Evolutionary conservation across 2,113 vertebrate genomes (phyloP).

Genomic region (Clupea harengus): DNA sequence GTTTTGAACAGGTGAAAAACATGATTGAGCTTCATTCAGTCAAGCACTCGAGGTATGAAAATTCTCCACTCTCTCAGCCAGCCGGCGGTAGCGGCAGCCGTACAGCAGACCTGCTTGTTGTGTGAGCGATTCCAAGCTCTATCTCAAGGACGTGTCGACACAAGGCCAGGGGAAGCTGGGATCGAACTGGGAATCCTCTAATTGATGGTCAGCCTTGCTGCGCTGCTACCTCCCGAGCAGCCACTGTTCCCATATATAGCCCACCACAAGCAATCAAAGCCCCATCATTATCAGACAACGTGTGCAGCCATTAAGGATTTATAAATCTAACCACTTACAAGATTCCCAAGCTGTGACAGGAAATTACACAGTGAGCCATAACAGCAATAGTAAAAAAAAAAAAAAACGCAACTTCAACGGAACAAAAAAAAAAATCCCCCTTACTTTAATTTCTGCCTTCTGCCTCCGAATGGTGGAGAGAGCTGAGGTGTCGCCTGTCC

Average conservation of each 20-base stretch:
- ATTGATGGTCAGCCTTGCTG: constrained; percentile 10
- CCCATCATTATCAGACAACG: neutral
- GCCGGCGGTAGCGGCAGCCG: too few species aligned
- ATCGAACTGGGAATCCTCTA: constrained; percentile 6
- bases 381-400: neutral
- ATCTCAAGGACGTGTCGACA: neutral
- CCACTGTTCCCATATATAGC: neutral
- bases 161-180: neutral
- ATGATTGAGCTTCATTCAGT: neutral
- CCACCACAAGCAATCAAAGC: constrained; percentile 14
- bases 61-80: neutral
- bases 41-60: neutral
- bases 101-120: neutral
- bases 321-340: neutral
- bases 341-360: neutral
- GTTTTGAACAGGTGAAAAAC: neutral
- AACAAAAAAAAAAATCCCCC: neutral
- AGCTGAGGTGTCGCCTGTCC: neutral
- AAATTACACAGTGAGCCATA: neutral
- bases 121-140: neutral
- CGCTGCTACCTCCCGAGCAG: neutral
- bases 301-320: neutral
- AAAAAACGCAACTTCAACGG: neutral
- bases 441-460: neutral
- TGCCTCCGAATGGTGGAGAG: neutral